These are phyloP conservation scores for Electrona antarctica DNA, from an alignment of 2,113 vertebrate genomes.

Conservation along the genomic window DNA sequence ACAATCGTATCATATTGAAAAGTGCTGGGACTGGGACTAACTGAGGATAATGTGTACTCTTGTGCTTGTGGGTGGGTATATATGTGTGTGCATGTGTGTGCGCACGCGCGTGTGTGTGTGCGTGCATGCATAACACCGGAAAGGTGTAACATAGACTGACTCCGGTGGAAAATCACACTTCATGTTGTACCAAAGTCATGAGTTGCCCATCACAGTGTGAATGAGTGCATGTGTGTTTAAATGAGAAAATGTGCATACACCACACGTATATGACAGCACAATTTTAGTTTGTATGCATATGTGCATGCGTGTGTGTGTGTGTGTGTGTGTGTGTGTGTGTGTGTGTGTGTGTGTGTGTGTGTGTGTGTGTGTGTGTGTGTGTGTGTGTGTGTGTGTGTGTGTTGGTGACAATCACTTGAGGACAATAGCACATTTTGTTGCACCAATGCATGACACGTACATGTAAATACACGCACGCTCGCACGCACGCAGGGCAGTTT, in stretches of 20 bases:
- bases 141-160: neutral
- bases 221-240: neutral
- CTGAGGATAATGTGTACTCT: too few relatives aligned
- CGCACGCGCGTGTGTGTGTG: neutral
- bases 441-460: too few relatives aligned
- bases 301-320: neutral
- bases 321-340: neutral
- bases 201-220: neutral
- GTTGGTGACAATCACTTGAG: neutral
- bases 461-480: too few relatives aligned
- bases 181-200: neutral
- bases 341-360: neutral
- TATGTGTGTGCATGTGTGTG: neutral
- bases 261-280: too few relatives aligned
- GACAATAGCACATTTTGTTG: too few relatives aligned
- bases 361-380: neutral
- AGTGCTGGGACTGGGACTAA: too few relatives aligned
- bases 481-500: too few relatives aligned
- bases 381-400: neutral
- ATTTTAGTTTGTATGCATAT: slow-evolving; percentile 5
- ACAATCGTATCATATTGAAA: too few relatives aligned
- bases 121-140: neutral
- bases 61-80: neutral
- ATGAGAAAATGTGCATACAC: neutral
- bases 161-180: neutral